Evolutionary conservation across 2,797 vertebrate genomes (phyloP), one percentile per base, ranked within the genome.

Genomic region (Podarcis lilfordi): DNA sequence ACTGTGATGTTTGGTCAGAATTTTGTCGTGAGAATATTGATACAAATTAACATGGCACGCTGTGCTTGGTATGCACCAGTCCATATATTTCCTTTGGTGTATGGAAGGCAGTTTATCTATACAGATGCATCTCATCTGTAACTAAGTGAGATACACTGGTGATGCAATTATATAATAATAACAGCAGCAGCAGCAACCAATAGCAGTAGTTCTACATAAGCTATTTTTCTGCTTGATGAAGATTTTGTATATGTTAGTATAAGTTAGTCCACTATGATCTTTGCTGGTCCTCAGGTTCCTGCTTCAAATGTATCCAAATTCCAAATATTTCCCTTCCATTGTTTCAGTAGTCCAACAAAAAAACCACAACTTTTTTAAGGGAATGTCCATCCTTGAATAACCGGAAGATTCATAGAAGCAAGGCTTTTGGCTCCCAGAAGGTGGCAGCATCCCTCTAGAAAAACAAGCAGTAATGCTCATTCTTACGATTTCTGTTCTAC

Each of bases 391-490:
- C 25, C 17, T 32, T 50, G 68, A 72, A 76, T 84, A 94, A 85
- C 80, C 35, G 75, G 86, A 89, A 90, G 82, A 71, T 9, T 19
- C 87, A 37, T 61, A 59, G 87, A 83, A 77, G 94, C 85, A 91
- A 86, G 72, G 25, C 79, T 88, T 74, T 83, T 1, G 23, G 88
- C 90, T 88, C 92, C 95, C 96, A 96, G 93, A 88, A 96, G 96
- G 90, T 96, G 96, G 95, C 95, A 95, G 93, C 95, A 92, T 93
- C 90, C 90, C 84, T 95, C 94, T 92, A 93, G 93, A 90, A 94
- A 89, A 95, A 93, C 4, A 91, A n/a, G 84, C 10, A 32, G 87
- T 80, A 0, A 72, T 19, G 66, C 0, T 40, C 85, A 45, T 89
- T 3, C 81, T 91, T 74, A 69, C 79, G 90, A 94, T 94, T 92